Evolutionary conservation across 2,797 vertebrate genomes (phyloP), one percentile per base, ranked within the genome.

Genomic region (Acanthurus lineatus): DNA sequence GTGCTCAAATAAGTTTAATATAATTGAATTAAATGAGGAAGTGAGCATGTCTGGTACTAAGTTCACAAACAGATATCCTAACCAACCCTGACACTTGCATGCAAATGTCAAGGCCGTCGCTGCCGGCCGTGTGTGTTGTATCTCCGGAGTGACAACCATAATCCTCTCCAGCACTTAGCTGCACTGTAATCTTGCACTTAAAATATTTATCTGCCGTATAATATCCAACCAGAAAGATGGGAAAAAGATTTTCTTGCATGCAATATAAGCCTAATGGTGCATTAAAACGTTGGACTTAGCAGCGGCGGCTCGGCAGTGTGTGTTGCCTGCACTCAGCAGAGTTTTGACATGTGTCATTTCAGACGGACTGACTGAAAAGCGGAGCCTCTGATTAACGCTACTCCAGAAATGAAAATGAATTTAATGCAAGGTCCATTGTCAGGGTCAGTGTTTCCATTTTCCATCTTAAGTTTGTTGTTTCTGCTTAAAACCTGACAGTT

Each of bases 161-260:
- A 69, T 83, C 56, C 72, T 47, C 66, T 75, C 40, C 59, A 64
- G 69, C 32, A 67, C 32, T 16, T 22, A n/a, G 49, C 45, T 67
- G 49, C 54, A 53, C 47, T 63, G 20, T 72, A 62, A 79, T 81
- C 71, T 56, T 71, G 25, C 61, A 73, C 64, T 77, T 88, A 84
- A 87, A 69, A 88, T 85, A 88, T 90, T 81, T 62, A 90, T 91
- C 76, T 73, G 61, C 77, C 80, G 72, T 71, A 45, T 81, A 82
- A 67, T 89, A 59, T 64, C 54, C 32, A 79, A 62, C 45, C 63
- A 78, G 73, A 72, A 16, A 70, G 25, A 62, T 59, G 45, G 56
- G 42, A 54, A 35, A 59, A 56, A 82, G 45, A 70, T 75, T 54
- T 74, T 40, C 20, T 48, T 20, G 38, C 12, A 73, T 63, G 15